These are phyloP conservation scores for Thereva unica DNA, from an alignment of 2,888 invertebrate genomes.

Conservation along the genomic window DNA sequence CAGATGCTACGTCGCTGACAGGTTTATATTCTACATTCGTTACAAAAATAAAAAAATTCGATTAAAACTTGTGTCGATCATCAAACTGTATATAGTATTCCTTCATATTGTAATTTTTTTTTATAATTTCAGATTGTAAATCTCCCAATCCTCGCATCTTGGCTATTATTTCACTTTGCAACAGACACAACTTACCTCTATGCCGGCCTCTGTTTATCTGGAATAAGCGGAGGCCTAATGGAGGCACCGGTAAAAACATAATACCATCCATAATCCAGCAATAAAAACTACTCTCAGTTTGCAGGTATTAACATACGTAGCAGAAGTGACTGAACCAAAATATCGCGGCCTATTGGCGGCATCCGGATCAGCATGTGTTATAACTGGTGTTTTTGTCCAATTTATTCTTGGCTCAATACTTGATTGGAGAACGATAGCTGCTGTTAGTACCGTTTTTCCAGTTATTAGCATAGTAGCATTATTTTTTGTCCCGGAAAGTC, in stretches of 20 bases:
- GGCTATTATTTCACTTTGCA: constrained; percentile 74
- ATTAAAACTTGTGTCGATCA: no score
- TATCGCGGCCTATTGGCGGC: constrained; percentile 75
- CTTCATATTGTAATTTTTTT: not conserved
- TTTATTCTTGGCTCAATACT: constrained; percentile 73
- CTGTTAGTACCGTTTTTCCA: constrained; percentile 70
- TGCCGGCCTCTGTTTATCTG: constrained; percentile 71
- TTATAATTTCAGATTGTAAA: constrained; percentile 61
- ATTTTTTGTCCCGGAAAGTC: constrained; percentile 78
- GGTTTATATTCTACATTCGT: no score
- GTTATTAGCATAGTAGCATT: constrained; percentile 67
- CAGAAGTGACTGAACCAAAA: constrained; percentile 81
- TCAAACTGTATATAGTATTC: no score
- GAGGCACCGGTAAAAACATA: constrained; percentile 72
- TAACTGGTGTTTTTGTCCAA: constrained; percentile 75
- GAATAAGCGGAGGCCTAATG: constrained; percentile 75
- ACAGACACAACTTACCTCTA: constrained; percentile 68
- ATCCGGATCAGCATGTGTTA: constrained; percentile 75
- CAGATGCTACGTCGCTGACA: no score
- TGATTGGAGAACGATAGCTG: constrained; percentile 72
- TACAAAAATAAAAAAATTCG: no score
- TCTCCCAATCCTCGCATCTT: constrained; percentile 73
- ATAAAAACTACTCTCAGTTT: not conserved
- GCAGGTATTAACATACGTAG: constrained; percentile 79
- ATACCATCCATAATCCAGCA: not conserved